Conservation (phyloP, 2,888 invertebrate genomes). For the Zelleria hepariella region DNA sequence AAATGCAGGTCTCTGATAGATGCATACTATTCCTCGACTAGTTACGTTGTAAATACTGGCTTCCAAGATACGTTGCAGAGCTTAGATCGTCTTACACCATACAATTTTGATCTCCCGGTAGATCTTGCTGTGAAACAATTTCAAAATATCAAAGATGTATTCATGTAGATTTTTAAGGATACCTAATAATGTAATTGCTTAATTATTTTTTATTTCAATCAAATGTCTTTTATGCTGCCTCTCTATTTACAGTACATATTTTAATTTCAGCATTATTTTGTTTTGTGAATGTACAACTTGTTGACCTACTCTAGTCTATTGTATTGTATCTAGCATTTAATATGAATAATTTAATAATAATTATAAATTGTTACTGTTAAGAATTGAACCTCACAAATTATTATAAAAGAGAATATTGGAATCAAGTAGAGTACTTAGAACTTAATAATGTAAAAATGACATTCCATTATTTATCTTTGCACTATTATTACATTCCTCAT, state of each 20-base stretch:
- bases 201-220: constrained; percentile 35
- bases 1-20: constrained; percentile 86
- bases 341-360: background rate
- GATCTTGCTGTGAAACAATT: constrained; percentile 97
- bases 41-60: constrained; percentile 96
- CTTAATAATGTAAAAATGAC: background rate
- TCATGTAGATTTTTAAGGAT: constrained; percentile 69
- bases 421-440: background rate
- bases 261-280: background rate
- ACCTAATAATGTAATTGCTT: constrained; percentile 22
- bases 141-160: constrained; percentile 97
- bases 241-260: constrained; percentile 19
- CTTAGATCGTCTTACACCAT: constrained; percentile 86
- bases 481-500: background rate
- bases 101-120: constrained; percentile 94
- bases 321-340: background rate
- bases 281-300: constrained; percentile 14
- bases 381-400: too few species aligned
- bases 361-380: background rate
- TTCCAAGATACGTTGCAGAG: constrained; percentile 96
- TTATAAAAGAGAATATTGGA: background rate
- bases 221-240: constrained; percentile 26
- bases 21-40: constrained; percentile 89
- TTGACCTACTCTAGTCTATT: constrained; percentile 19
- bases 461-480: background rate